A percentile compares a stretch with the other conserved stretches of the same genome.
These are phyloP conservation scores for Caretta caretta DNA, from an alignment of 2,113 vertebrate species.

Conservation along the genomic window DNA sequence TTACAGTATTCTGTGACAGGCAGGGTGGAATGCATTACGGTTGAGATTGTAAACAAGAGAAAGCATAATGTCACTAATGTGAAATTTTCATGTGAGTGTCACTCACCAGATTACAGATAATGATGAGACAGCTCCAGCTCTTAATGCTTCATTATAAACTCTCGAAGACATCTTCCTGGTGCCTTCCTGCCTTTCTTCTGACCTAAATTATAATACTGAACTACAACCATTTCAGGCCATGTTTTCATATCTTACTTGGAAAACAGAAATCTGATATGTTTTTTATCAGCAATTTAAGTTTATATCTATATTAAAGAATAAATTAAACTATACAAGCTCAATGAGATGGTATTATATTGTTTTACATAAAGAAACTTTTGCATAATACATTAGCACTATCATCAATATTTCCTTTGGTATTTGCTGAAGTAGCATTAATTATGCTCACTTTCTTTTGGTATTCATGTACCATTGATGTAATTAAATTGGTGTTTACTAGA, in stretches of 20 bases:
- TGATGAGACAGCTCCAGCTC: not conserved
- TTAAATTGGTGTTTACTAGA: constrained; percentile 63
- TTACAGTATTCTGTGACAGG: constrained; percentile 48
- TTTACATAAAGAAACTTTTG: constrained; percentile 46
- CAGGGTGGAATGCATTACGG: constrained; percentile 62
- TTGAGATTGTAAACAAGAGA: constrained; percentile 57
- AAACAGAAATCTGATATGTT: not conserved
- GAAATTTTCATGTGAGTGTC: constrained; percentile 44
- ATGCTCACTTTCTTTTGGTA: constrained; percentile 22
- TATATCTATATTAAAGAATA: constrained; percentile 46
- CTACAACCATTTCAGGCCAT: not conserved
- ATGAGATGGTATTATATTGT: constrained; percentile 5
- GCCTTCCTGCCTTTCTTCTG: not conserved
- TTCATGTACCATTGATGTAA: constrained; percentile 60
- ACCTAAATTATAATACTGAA: not conserved
- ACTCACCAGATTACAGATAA: constrained; percentile 35
- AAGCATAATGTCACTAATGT: constrained; percentile 30
- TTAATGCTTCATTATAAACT: constrained; percentile 20
- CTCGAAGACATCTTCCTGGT: not conserved
- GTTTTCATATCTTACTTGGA: not conserved
- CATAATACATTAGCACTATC: constrained; percentile 54
- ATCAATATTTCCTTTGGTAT: constrained; percentile 54
- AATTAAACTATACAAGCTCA: constrained; percentile 38
- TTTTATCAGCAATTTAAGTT: not conserved
- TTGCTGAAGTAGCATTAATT: constrained; percentile 54